These are phyloP conservation scores for Drosophila kikkawai DNA, from an alignment of 1,140 invertebrate species.

Conservation along the genomic window DNA sequence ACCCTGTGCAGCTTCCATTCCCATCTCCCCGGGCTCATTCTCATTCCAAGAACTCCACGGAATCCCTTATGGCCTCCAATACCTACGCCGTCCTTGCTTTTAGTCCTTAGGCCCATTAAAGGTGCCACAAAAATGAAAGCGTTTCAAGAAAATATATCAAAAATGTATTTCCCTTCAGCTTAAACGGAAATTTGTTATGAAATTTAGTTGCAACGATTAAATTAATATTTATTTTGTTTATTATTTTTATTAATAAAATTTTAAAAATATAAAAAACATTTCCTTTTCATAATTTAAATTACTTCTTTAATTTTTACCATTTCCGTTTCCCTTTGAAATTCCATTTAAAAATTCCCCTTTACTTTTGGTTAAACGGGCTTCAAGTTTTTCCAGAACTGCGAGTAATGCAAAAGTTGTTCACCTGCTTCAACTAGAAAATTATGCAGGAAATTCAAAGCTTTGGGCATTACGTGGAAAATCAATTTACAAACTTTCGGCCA, in stretches of 20 bases:
- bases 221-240: too few relatives aligned
- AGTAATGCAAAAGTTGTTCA: constrained; percentile 25
- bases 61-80: constrained; percentile 9
- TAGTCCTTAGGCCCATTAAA: constrained; percentile 32
- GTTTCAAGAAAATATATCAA: constrained; percentile 19
- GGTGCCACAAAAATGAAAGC: constrained; percentile 52
- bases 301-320: not conserved
- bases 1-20: not conserved
- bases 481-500: constrained; percentile 50
- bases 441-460: not conserved
- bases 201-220: not conserved
- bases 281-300: too few relatives aligned
- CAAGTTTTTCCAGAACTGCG: constrained; percentile 10
- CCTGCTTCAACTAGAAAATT: not conserved
- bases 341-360: not conserved
- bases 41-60: constrained; percentile 9
- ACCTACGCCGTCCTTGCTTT: constrained; percentile 2
- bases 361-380: not conserved
- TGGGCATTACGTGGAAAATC: constrained; percentile 37
- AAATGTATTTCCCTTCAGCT: too few relatives aligned
- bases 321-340: not conserved
- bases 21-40: constrained; percentile 3
- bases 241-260: not conserved
- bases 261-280: not conserved
- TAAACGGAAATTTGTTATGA: too few relatives aligned